These are phyloP conservation scores for Calliphora vomitoria DNA, from an alignment of 2,888 invertebrate species.

Conservation along the genomic window DNA sequence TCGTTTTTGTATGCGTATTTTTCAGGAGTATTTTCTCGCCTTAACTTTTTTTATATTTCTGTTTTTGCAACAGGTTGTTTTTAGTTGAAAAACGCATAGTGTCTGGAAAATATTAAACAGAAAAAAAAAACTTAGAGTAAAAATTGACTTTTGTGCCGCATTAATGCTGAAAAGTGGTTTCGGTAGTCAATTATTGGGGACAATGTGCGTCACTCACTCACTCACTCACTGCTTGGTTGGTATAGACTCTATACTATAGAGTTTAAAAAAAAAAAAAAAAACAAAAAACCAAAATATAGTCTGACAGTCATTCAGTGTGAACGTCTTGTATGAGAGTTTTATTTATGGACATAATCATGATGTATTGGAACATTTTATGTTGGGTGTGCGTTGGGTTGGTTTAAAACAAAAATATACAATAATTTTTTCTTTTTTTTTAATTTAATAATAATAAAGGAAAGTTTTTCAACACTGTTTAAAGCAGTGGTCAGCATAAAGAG, in stretches of 20 bases:
- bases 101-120: not conserved
- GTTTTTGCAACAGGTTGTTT: conserved; percentile 13
- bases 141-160: conserved; percentile 32
- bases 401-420: no score
- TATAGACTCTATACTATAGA: no score
- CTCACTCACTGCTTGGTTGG: not conserved
- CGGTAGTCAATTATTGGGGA: conserved; percentile 65
- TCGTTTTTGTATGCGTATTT: conserved; percentile 35
- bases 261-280: no score
- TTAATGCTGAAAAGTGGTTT: conserved; percentile 60
- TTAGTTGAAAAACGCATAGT: not conserved
- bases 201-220: conserved; percentile 9
- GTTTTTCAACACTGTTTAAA: no score
- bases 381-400: not conserved
- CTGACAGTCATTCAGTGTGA: no score
- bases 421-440: no score
- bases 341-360: not conserved
- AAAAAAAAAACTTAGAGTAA: no score
- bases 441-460: no score
- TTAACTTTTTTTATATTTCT: not conserved
- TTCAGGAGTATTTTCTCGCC: not conserved
- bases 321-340: not conserved
- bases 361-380: not conserved
- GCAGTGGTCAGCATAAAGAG: no score
- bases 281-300: not conserved